These are phyloP conservation scores for Limnodromus scolopaceus DNA, from an alignment of 2,797 vertebrate species.

Conservation along the genomic window DNA sequence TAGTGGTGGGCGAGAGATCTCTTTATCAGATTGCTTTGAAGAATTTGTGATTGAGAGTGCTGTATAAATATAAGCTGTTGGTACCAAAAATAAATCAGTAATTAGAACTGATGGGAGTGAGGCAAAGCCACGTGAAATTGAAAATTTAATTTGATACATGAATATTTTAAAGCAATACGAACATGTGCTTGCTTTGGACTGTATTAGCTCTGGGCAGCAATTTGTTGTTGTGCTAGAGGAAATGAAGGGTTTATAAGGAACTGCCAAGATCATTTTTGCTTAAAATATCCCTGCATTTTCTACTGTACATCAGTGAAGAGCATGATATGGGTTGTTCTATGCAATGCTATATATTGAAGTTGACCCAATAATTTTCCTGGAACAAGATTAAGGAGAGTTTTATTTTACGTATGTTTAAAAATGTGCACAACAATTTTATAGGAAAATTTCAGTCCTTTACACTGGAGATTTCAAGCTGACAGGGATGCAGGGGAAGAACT, in stretches of 20 bases:
- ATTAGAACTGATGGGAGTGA: slow-evolving; percentile 39
- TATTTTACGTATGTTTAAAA: neutral
- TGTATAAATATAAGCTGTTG: slow-evolving; percentile 8
- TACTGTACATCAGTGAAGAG: neutral
- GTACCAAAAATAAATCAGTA: slow-evolving; percentile 33
- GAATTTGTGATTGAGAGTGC: neutral
- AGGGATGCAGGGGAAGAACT: neutral
- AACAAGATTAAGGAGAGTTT: neutral
- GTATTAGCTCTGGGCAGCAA: slow-evolving; percentile 10
- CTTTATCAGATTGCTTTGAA: slow-evolving; percentile 21
- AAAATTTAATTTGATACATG: slow-evolving; percentile 45
- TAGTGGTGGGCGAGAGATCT: neutral
- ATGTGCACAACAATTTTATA: rapidly evolving
- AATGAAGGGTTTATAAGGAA: neutral
- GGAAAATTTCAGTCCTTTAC: neutral
- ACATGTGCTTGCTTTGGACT: neutral
- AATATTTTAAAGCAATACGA: slow-evolving; percentile 54
- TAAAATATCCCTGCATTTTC: neutral
- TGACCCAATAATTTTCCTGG: neutral
- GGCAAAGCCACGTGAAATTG: slow-evolving; percentile 30
- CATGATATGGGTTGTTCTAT: neutral
- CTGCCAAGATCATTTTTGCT: slow-evolving; percentile 6
- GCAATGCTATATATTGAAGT: neutral
- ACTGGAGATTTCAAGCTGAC: neutral
- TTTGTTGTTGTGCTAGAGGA: slow-evolving; percentile 24